Evolutionary conservation across 2,797 vertebrate genomes (phyloP), one percentile per base, ranked within the genome.

Genomic region (Falco cherrug): DNA sequence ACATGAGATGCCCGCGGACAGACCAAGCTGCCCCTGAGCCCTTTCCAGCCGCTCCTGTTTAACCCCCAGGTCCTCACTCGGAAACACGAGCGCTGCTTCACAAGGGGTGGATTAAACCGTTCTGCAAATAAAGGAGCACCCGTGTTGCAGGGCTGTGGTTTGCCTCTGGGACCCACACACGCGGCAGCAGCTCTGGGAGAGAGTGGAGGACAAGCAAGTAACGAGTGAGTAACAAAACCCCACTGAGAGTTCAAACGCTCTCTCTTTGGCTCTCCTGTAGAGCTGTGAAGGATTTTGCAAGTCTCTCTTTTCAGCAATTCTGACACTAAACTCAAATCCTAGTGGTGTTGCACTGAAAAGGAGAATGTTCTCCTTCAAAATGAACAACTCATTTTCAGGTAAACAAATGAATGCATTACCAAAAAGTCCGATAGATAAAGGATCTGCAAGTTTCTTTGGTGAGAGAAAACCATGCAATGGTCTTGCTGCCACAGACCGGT

Each of bases 1-100:
- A 21, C 20, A 16, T 0, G 3, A 48, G 59, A 26, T 5, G 9
- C 31, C 25, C 3, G 10, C 0, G 7, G n/a, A 7, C 57, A 45
- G 57, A 37, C 0, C 4, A 47, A 33, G 21, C 69, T 3, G 5
- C 45, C 11, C 5, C 0, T 15, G 57, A 79, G 57, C 57, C 35
- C 56, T 53, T 39, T 53, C 78, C 41, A 4, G 25, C 9, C 0
- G 0, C 28, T 65, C 63, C 17, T 29, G 29, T 61, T 83, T 41
- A 54, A 87, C 59, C 78, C 41, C 17, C 39, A 22, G 35, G 31
- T 35, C 28, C 63, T 35, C 4, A 1, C 51, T 82, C 39, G 16
- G 69, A 67, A 59, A 50, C 39, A 48, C 1, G 2, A 43, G 43
- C 0, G 2, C 24, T 48, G 65, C n/a, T 71, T 87, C 48, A 45